phyloP scores from a whole-genome alignment of 2,797 vertebrate genomes.

The Pipistrellus pygmaeus region DNA sequence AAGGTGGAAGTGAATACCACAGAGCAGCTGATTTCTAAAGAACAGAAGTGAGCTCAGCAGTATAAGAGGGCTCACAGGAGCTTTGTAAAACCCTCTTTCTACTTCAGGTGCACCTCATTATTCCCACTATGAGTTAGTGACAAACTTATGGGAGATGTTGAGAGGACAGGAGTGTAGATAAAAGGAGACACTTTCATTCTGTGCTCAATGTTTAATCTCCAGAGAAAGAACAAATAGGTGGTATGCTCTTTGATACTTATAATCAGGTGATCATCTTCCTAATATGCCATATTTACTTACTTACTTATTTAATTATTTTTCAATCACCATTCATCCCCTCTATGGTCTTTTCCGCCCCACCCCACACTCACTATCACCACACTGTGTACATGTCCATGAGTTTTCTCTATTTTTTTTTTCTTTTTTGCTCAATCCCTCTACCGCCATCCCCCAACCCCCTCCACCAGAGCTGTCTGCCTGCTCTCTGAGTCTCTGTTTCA shows the following conservation, averaged over 20 bases:
- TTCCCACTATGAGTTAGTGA: neutral
- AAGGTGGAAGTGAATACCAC: neutral
- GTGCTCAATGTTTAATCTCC: neutral
- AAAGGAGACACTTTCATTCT: neutral
- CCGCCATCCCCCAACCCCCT: too few species aligned
- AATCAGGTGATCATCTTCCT: neutral
- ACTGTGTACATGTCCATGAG: too few species aligned
- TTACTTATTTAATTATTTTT: too few species aligned
- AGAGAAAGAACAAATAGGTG: neutral
- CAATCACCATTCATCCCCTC: too few species aligned
- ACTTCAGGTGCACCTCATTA: neutral
- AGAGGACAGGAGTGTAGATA: neutral
- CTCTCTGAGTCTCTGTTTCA: too few species aligned
- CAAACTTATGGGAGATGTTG: neutral
- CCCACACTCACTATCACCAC: too few species aligned
- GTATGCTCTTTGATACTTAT: neutral
- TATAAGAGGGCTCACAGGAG: neutral
- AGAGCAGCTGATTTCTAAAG: slow-evolving; percentile 7
- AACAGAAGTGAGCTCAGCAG: neutral
- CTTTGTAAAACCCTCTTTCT: neutral
- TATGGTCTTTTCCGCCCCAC: too few species aligned
- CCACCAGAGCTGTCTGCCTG: too few species aligned
- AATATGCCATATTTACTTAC: neutral
- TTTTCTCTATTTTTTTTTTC: too few species aligned
- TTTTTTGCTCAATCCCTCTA: too few species aligned